phyloP scores from a whole-genome alignment of 1,140 invertebrate genomes.

The Heterodera carotae region DNA sequence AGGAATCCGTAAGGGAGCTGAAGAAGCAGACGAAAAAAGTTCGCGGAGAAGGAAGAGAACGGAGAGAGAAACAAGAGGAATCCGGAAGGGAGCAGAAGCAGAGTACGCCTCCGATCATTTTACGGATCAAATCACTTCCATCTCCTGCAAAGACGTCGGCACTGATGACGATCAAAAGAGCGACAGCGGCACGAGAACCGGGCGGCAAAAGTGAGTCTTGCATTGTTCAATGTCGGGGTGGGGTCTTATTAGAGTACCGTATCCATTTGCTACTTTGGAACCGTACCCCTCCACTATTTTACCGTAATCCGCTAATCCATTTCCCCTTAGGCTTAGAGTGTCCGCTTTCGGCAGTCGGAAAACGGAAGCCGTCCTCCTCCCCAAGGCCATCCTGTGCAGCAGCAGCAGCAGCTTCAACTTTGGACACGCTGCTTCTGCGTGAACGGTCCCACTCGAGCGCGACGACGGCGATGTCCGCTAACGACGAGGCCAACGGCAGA shows the following conservation, averaged over 20 bases:
- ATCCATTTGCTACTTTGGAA: not conserved
- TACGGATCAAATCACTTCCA: not conserved
- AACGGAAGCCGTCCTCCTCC: not conserved
- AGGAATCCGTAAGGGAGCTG: too few relatives aligned
- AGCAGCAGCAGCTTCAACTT: too few relatives aligned
- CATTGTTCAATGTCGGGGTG: too few relatives aligned
- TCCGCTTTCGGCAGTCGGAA: not conserved
- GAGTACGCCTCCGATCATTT: not conserved
- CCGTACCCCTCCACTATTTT: not conserved
- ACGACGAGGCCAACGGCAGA: not conserved
- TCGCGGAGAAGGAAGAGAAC: not conserved
- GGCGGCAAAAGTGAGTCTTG: not conserved
- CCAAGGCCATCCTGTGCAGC: not conserved
- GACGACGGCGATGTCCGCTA: not conserved
- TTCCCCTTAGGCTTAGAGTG: not conserved
- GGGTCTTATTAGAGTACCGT: not conserved
- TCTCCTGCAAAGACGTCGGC: too few relatives aligned
- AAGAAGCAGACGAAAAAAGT: not conserved
- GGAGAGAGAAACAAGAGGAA: not conserved
- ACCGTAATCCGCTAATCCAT: not conserved
- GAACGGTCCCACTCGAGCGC: not conserved
- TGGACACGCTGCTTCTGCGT: not conserved
- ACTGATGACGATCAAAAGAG: not conserved
- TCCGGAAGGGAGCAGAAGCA: not conserved
- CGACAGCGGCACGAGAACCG: not conserved